Evolutionary conservation across 2,888 invertebrate genomes (phyloP), one percentile per base, ranked within the genome.

Genomic region (Aromia moschata): DNA sequence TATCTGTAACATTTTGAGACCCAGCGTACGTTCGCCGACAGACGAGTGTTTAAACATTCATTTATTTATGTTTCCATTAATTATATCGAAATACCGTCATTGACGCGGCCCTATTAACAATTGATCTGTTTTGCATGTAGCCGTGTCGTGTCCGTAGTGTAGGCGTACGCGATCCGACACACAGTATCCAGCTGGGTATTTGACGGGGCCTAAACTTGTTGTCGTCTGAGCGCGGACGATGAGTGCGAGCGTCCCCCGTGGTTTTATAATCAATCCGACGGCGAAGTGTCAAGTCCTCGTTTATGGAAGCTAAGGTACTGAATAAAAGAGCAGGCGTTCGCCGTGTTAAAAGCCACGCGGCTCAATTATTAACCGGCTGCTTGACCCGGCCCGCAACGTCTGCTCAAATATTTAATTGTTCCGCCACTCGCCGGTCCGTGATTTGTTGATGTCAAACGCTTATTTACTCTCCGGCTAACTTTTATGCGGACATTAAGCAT

Each of bases 361-460:
- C 71, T 81, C 79, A 80, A 81, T 80, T 80, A 81, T 81, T 80
- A 79, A 81, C 73, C 74, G 70, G 71, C 78, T 78, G 78, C 79
- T 80, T 80, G 79, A 79, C 79, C 80, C 78, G 77, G 69, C 73
- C 74, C 72, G 76, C 74, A 75, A 74, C 75, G 73, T 77, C 78
- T 76, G 71, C 77, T 80, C 79, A 80, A 80, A 80, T 80, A 80
- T 80, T 80, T 80, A 80, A 80, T 80, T 80, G 80, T 76, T 78
- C 77, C 76, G 78, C 79, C 79, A 78, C 79, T 79, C 77, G 72
- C 69, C 71, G 68, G 64, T 70, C 74, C 63, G 74, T 76, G 76
- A 76, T 76, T 76, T 75, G 76, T 76, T 75, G n/a, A 75, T 76
- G 76, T 76, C 76, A 76, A 76, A 76, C 74, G 75, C 70, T 75